Base-by-base conservation (phyloP, 2,113 vertebrate genomes). In the Sinocyclocheilus rhinocerous region DNA sequence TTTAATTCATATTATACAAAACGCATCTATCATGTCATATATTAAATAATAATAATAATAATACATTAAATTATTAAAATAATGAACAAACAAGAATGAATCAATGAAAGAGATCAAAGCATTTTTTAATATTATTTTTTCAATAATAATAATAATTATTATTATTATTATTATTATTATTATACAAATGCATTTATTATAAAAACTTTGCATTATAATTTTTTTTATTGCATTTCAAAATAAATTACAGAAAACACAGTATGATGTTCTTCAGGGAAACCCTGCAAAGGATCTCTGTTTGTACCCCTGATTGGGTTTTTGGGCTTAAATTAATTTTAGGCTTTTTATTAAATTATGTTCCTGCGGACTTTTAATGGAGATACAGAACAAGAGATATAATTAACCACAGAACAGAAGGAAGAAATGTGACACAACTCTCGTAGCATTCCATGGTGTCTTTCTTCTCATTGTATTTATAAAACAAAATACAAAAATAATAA, bases 251-350 rank as follows among this genome's bases (percentile, higher is more conserved):
- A 70, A 36, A 29, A 36, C 67, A 50, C 13, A 50, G 12, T 82
- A 18, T 70, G 42, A 36, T 29, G 10, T 61, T 61, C 11, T 61
- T 10, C 1, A 61, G 10, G 59, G n/a, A 65, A 24, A 65, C 61
- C 24, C 13, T 69, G 65, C 29, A 33, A 69, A 33, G 6, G 15
- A 69, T 69, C 29, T 69, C 29, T 67, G 13, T 67, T 29, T 67
- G 24, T 6, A 39, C 39, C 65, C 22, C 78, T 4, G 24, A 84
- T 73, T 84, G 57, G 39, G 48, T 22, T 85, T 79, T 42, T 76
- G 15, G 52, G 22, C 12, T 11, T 69, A 20, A 67, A 84, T 85
- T 24, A 70, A 63, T 76, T 29, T 39, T 70, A 4, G 29, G 8
- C 29, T 70, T 70, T 70, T 70, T 70, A 69, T 69, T 36, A 18